Evolutionary conservation across 2,888 invertebrate genomes (phyloP), one percentile per base, ranked within the genome.

Genomic region (Patella pellucida): DNA sequence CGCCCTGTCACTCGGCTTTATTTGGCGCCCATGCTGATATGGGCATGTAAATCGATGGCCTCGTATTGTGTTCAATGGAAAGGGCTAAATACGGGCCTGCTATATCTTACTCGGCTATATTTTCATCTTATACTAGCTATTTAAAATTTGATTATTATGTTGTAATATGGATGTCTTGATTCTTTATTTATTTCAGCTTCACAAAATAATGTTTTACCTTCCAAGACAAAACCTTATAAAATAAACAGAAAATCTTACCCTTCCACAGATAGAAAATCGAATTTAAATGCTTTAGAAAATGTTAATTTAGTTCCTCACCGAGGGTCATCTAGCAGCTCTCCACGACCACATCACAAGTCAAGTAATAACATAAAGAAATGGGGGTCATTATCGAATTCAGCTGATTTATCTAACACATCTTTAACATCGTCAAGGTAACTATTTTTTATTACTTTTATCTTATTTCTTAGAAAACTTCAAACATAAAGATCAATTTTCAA

Each of bases 141-240:
- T 41, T 41, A 7, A 1, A 3, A 41, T 41, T 41, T 41, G 7
- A 41, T 41, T 41, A 41, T 41, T 41, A 5, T 41, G 41, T 41
- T 41, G 41, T 41, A 41, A 41, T 41, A 1, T 41, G 9, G 41
- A 41, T 41, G 9, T 9, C 41, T 41, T 41, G 41, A 69, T 27
- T 72, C n/a, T 76, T 74, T 69, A 71, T 71, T 74, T 16, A 71
- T 71, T 74, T 16, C 76, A 83, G 82, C 82, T 71, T 76, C 80
- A 19, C 82, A 83, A 76, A 88, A 86, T 81, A 87, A 83, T 76
- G 73, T 87, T 74, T 78, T 88, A 51, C 88, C 88, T 14, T 85
- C 87, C n/a, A 86, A 86, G 72, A 84, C 87, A 16, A 77, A 62
- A 62, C 62, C 79, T n/a, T 79, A 83, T 73, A 75, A 79, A 27